These are phyloP conservation scores for Xenopus borealis DNA, from an alignment of 2,113 vertebrate species.

Conservation along the genomic window DNA sequence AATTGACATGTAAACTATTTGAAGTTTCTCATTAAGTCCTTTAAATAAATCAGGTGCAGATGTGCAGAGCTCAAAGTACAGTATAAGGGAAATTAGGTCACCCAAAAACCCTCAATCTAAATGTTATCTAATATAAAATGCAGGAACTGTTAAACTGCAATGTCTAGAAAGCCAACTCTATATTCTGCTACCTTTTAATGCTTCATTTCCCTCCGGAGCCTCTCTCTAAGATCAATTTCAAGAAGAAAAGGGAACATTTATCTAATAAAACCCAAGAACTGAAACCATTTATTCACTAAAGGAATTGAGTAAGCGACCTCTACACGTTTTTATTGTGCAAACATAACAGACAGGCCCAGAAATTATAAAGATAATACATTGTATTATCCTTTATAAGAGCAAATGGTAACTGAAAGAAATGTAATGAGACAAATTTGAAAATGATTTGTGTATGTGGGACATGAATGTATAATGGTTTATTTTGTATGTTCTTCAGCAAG, in stretches of 20 bases:
- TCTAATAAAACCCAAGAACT: conserved; percentile 41
- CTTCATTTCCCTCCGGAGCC: conserved; percentile 3
- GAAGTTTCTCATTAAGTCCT: conserved; percentile 85
- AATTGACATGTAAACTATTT: conserved; percentile 88
- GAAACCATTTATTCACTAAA: conserved; percentile 28
- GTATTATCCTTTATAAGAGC: not conserved
- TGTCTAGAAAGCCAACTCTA: conserved; percentile 47
- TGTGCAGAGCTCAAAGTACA: conserved; percentile 69
- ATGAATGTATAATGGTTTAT: no score
- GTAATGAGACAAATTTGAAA: no score
- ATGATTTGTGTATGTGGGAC: no score
- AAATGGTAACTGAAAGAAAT: not conserved
- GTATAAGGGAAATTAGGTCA: conserved; percentile 69
- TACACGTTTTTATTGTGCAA: conserved; percentile 29
- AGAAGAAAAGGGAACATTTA: conserved; percentile 25
- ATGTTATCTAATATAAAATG: conserved; percentile 54
- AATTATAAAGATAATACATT: not conserved
- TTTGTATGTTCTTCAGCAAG: no score
- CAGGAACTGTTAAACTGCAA: conserved; percentile 55
- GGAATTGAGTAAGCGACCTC: conserved; percentile 3
- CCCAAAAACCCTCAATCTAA: conserved; percentile 62
- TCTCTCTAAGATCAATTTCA: conserved; percentile 37
- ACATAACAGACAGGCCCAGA: not conserved
- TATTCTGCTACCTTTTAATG: conserved; percentile 47
- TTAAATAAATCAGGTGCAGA: conserved; percentile 80